Base-by-base conservation (phyloP, 2,113 vertebrate genomes). In the Triplophysa dalaica region DNA sequence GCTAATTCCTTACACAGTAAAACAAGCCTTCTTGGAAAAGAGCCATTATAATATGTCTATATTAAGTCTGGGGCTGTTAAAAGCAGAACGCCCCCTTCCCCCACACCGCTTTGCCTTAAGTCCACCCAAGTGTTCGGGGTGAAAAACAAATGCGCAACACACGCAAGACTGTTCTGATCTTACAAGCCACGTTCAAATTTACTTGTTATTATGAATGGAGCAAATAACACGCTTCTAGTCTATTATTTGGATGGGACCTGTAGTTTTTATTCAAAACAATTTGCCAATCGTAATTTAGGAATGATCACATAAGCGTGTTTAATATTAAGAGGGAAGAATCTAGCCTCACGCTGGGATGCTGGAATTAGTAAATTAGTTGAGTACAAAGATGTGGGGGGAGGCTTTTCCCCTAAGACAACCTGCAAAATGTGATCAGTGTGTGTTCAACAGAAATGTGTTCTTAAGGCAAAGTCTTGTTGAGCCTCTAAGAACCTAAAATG, bases 21-120 rank as follows among this genome's bases (percentile, higher is more conserved):
- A 94, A 93, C 93, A 93, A 94, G 93, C 91, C 93, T 82, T 91
- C 91, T 93, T 94, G 93, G 94, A 96, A 93, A 94, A 91, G 88
- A 89, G 94, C 92, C 92, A 95, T 93, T 94, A 87, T 88, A 92
- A 93, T 95, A 94, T 94, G 89, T 94, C 87, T 91, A 89, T 89
- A 90, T 90, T 91, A 92, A 90, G 88, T 86, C 82, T 48, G 78
- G 70, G 75, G 84, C 81, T 85, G 86, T 88, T 86, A 87, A 88
- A 91, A 87, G 80, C 79, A 89, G 85, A 83, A 80, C 79, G 85
- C 77, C 84, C 84, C 87, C 84, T 73, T 86, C 82, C 82, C 85
- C 75, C 70, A 80, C 81, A 14, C 65, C 19, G 38, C 69, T 64
- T 62, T 14, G 56, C 66, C 21, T 54, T 24, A 72, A 77, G 75